Percentiles rank a stretch among this genome's conserved stretches.
phyloP scores from a whole-genome alignment of 2,797 vertebrate genomes.

The Momotus momota region DNA sequence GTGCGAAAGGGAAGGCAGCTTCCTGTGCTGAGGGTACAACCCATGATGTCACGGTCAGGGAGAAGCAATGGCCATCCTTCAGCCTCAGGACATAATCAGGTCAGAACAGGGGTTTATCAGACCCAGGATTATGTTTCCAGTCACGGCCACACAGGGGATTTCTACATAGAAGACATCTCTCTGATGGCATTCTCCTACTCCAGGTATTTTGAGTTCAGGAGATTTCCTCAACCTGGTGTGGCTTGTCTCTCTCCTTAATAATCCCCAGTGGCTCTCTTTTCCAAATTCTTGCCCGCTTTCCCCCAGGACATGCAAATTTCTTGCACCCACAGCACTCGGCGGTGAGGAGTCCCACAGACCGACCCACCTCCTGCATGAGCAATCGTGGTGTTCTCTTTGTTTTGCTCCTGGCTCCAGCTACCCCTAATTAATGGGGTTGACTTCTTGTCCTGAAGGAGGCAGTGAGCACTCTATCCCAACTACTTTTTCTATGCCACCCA shows the following conservation, averaged over 20 bases:
- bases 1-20: not conserved
- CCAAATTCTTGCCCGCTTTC: conserved; percentile 22
- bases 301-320: conserved; percentile 62
- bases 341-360: conserved; percentile 37
- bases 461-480: not conserved
- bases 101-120: not conserved
- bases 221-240: not conserved
- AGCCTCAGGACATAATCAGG: accelerated
- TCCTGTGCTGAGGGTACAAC: not conserved
- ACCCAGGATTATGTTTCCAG: not conserved
- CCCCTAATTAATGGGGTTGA: conserved; percentile 19
- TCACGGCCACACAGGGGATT: not conserved
- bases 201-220: not conserved
- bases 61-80: not conserved
- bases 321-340: conserved; percentile 25
- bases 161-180: not conserved
- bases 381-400: not conserved
- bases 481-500: not conserved
- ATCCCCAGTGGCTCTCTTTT: conserved; percentile 42
- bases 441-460: not conserved
- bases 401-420: conserved; percentile 51
- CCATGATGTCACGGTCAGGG: not conserved
- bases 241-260: not conserved
- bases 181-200: not conserved
- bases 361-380: conserved; percentile 7